Conservation (phyloP, 2,797 vertebrate species). For the Premnoplex brunnescens region DNA sequence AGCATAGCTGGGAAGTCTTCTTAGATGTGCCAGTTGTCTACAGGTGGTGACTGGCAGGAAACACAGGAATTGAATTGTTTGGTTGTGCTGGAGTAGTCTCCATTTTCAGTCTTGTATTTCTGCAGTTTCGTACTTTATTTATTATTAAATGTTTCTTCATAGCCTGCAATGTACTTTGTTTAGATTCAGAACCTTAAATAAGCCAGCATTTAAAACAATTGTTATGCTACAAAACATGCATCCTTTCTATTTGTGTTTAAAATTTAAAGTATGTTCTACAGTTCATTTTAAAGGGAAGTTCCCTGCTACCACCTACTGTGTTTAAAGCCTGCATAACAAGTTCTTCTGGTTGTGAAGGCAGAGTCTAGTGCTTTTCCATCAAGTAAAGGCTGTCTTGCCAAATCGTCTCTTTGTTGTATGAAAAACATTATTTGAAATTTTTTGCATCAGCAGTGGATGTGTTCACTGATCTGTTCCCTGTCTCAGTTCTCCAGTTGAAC, state of each 20-base stretch:
- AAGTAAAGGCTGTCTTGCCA: constrained; percentile 5
- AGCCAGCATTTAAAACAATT: not conserved
- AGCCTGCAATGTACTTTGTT: not conserved
- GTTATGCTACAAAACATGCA: not conserved
- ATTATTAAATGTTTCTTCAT: not conserved
- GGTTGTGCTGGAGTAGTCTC: not conserved
- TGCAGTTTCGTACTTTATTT: not conserved
- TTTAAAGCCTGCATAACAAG: constrained; percentile 58
- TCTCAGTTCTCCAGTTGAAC: not conserved
- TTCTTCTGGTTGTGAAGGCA: constrained; percentile 49
- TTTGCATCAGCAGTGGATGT: not conserved
- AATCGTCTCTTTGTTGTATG: not conserved
- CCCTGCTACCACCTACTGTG: constrained; percentile 43
- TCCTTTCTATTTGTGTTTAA: not conserved
- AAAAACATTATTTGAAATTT: not conserved
- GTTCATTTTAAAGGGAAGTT: constrained; percentile 42
- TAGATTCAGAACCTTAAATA: not conserved
- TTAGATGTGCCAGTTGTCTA: not conserved
- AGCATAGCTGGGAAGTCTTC: not conserved
- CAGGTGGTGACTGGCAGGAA: not conserved
- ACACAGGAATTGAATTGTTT: not conserved
- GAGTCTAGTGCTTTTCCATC: constrained; percentile 18
- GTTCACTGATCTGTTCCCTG: not conserved
- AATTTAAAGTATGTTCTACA: not conserved
- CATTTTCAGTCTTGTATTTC: not conserved